A percentile compares a stretch with the other conserved stretches of the same genome.
phyloP scores from a whole-genome alignment of 2,113 vertebrate species.

The Hippopotamus amphibius region DNA sequence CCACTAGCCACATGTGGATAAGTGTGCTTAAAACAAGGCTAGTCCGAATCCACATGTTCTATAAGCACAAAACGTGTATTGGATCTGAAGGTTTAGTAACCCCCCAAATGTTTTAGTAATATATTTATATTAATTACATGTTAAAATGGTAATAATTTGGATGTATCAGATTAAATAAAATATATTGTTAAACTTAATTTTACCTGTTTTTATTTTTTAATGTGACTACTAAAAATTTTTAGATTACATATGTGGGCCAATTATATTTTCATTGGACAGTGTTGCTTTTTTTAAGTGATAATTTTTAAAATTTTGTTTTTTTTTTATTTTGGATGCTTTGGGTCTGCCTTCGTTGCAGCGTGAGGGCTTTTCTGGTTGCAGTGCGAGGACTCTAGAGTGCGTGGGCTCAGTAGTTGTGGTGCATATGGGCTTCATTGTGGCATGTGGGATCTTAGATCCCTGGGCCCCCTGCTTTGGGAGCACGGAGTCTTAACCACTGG shows the following conservation, averaged over 20 bases:
- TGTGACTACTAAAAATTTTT: not conserved
- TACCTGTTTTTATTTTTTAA: not conserved
- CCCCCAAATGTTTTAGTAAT: not conserved
- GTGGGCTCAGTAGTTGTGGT: too few relatives aligned
- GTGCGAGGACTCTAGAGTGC: too few relatives aligned
- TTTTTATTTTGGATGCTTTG: too few relatives aligned
- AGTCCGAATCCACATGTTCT: not conserved
- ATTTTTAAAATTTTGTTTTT: too few relatives aligned
- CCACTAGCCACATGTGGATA: not conserved
- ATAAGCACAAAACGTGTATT: not conserved
- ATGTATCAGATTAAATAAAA: not conserved
- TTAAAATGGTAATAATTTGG: not conserved
- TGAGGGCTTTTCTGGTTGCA: too few relatives aligned
- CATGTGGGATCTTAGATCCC: too few relatives aligned
- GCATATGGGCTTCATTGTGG: too few relatives aligned
- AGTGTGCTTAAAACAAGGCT: not conserved
- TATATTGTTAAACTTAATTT: slow-evolving; percentile 42
- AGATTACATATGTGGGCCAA: not conserved
- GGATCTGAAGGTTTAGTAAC: not conserved
- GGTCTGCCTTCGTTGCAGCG: too few relatives aligned
- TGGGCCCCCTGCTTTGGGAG: too few relatives aligned
- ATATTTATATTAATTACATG: slow-evolving; percentile 9
- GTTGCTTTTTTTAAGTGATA: not conserved
- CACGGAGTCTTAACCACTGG: too few relatives aligned
- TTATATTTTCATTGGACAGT: not conserved